Evolutionary conservation across 2,113 vertebrate genomes (phyloP).

Genomic region (Saguinus imperator): DNA sequence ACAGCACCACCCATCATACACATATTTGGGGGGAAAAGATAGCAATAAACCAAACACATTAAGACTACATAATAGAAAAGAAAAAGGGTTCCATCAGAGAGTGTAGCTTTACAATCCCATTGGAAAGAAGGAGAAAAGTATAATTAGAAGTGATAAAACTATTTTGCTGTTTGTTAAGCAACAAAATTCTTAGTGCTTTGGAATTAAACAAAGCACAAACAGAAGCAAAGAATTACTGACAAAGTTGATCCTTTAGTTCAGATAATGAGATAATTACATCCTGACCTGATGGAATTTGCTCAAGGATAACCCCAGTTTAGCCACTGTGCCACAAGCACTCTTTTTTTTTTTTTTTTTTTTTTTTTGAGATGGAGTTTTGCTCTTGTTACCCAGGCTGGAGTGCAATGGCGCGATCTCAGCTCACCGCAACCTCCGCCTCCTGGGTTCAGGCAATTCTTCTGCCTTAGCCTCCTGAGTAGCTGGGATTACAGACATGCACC

Average conservation of each 20-base stretch:
- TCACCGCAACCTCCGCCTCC: too few relatives aligned
- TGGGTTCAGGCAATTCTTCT: too few relatives aligned
- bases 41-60: not conserved
- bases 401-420: too few relatives aligned
- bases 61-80: not conserved
- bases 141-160: not conserved
- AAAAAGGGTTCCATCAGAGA: not conserved
- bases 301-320: not conserved
- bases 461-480: too few relatives aligned
- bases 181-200: not conserved
- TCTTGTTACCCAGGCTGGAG: too few relatives aligned
- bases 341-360: not conserved
- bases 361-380: too few relatives aligned
- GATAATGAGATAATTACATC: not conserved
- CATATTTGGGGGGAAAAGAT: not conserved
- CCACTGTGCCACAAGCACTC: not conserved
- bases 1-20: not conserved
- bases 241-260: conserved; percentile 6
- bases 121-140: not conserved
- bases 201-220: not conserved
- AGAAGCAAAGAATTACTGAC: not conserved
- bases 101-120: not conserved
- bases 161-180: not conserved
- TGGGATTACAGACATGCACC: too few relatives aligned
- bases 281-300: not conserved